A percentile compares a stretch with the other conserved stretches of the same genome.
Conservation (phyloP, 2,113 vertebrate genomes). For the Grammomys dolichurus region DNA sequence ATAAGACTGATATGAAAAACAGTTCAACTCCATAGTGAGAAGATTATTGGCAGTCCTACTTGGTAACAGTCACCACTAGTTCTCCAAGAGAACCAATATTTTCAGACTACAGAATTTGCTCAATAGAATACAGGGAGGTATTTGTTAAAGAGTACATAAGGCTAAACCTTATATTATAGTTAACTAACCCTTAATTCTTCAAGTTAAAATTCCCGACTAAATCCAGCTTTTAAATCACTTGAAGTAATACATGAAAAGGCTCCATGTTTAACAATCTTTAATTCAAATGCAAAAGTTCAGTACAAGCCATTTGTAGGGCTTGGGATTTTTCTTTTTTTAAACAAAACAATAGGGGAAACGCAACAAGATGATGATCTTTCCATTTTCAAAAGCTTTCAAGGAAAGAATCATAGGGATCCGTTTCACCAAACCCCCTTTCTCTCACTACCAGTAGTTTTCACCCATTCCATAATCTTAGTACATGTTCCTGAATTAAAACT, state of each 20-base stretch:
- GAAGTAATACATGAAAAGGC: constrained; percentile 86
- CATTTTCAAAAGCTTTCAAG: constrained; percentile 85
- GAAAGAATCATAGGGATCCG: constrained; percentile 81
- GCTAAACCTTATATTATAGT: constrained; percentile 72
- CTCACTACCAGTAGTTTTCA: constrained; percentile 67
- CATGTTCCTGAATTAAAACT: constrained; percentile 83
- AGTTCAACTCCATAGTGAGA: constrained; percentile 77
- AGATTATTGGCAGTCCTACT: constrained; percentile 54
- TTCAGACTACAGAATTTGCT: constrained; percentile 80
- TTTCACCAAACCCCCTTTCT: constrained; percentile 80
- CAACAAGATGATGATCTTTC: constrained; percentile 85
- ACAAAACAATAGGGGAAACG: constrained; percentile 78
- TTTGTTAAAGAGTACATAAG: constrained; percentile 75
- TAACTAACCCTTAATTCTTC: constrained; percentile 52
- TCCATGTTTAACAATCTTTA: constrained; percentile 88
- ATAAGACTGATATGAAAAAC: constrained; percentile 81
- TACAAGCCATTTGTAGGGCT: constrained; percentile 86
- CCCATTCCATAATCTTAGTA: constrained; percentile 79
- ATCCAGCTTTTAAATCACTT: constrained; percentile 82
- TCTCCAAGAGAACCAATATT: constrained; percentile 76
- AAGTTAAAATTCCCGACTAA: constrained; percentile 82
- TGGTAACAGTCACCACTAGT: constrained; percentile 75
- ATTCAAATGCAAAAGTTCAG: constrained; percentile 86
- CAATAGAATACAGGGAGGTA: constrained; percentile 81
- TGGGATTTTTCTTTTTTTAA: constrained; percentile 57